Evolutionary conservation across 2,113 vertebrate genomes (phyloP).

Genomic region (Cariama cristata): DNA sequence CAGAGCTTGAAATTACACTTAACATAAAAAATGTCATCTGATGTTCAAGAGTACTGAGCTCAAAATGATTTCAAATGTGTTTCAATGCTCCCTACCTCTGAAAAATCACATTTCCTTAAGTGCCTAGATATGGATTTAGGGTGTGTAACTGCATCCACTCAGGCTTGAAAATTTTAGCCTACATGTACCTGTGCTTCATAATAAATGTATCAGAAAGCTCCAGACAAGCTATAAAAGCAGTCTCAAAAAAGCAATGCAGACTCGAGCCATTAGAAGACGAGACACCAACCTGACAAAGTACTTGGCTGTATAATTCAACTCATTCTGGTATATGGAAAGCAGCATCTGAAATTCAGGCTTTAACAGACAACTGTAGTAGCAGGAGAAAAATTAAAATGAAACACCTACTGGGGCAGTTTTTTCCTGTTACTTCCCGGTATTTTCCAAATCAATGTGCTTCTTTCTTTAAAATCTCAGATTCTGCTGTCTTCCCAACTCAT

Average conservation of each 20-base stretch:
- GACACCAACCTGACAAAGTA: not conserved
- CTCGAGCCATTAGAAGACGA: not conserved
- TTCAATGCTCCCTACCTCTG: not conserved
- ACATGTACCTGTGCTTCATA: constrained; percentile 28
- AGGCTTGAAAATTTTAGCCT: constrained; percentile 45
- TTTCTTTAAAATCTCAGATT: not conserved
- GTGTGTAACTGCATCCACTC: not conserved
- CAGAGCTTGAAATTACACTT: constrained; percentile 41
- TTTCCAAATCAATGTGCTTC: not conserved
- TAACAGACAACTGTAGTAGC: not conserved
- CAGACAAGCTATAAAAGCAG: constrained; percentile 36
- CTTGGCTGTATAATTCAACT: not conserved
- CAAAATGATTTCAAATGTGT: not conserved
- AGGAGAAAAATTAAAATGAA: not conserved
- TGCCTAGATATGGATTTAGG: constrained; percentile 26
- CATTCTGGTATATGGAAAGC: not conserved
- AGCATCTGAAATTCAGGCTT: not conserved
- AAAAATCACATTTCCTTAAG: constrained; percentile 38
- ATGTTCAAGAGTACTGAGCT: not conserved
- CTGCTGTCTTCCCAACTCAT: not conserved
- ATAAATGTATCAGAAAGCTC: constrained; percentile 48
- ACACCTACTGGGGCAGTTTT: not conserved
- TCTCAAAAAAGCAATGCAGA: not conserved
- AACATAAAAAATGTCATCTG: not conserved
- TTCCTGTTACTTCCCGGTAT: not conserved